Conservation (phyloP, 2,797 vertebrate species). For the Rhynchonycteris naso region DNA sequence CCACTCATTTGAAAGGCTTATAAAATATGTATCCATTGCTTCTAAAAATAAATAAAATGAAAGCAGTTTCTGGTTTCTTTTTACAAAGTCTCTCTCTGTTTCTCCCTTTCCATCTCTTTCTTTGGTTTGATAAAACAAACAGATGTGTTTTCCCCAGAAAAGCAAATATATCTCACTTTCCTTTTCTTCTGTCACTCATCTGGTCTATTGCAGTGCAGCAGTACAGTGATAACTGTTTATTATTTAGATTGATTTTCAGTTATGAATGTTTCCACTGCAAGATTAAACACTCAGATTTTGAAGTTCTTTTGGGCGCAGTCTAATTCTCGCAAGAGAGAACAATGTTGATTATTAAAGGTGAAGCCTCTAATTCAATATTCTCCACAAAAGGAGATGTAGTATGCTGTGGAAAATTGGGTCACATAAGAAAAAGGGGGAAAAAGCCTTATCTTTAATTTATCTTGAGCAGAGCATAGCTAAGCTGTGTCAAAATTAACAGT, state of each 20-base stretch:
- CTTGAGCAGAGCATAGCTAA: background rate
- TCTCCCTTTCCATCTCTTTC: background rate
- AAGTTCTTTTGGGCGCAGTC: slow-evolving; percentile 61
- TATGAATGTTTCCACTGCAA: slow-evolving; percentile 69
- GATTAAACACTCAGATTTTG: slow-evolving; percentile 74
- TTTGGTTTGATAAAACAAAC: slow-evolving; percentile 76
- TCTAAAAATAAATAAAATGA: slow-evolving; percentile 84
- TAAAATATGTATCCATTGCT: slow-evolving; percentile 79
- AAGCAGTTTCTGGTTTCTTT: slow-evolving; percentile 79
- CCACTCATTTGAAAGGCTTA: slow-evolving; percentile 75
- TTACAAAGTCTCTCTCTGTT: slow-evolving; percentile 73
- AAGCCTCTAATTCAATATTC: background rate
- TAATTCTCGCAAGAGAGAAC: background rate
- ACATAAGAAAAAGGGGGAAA: background rate
- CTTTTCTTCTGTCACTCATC: slow-evolving; percentile 75
- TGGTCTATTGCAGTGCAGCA: slow-evolving; percentile 77
- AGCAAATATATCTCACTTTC: slow-evolving; percentile 79
- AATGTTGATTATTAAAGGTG: background rate
- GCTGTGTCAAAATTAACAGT: background rate
- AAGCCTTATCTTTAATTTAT: background rate
- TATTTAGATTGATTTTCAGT: slow-evolving; percentile 82
- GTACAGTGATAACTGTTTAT: slow-evolving; percentile 79
- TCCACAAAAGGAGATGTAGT: slow-evolving; percentile 5
- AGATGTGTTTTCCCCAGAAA: slow-evolving; percentile 80
- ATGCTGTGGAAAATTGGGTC: slow-evolving; percentile 35